phyloP scores from a whole-genome alignment of 2,888 invertebrate genomes.

The Heteromurus nitidus region DNA sequence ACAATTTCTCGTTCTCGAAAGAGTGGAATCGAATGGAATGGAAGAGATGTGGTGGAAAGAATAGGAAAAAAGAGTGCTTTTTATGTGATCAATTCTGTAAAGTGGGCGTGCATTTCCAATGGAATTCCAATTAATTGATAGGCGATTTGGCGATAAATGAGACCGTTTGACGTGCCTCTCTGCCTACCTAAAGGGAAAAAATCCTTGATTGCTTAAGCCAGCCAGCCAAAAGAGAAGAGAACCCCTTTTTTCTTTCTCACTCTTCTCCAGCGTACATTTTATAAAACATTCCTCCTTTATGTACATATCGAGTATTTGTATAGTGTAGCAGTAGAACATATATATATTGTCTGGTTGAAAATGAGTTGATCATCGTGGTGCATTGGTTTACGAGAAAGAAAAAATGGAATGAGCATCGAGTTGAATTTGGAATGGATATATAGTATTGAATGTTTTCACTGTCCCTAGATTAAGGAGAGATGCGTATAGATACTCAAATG shows the following conservation, averaged over 20 bases:
- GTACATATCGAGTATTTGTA: background rate
- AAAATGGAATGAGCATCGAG: background rate
- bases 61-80: conserved; percentile 41
- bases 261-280: background rate
- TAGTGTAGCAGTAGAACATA: background rate
- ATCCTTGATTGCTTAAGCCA: conserved; percentile 64
- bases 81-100: conserved; percentile 66
- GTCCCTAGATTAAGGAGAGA: too few species aligned
- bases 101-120: conserved; percentile 70
- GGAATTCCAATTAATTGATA: conserved; percentile 73
- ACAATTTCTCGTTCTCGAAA: background rate
- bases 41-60: conserved; percentile 7
- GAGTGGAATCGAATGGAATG: conserved; percentile 30
- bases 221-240: background rate
- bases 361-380: background rate
- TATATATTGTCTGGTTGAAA: background rate
- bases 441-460: background rate
- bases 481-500: too few species aligned
- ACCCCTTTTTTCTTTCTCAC: background rate
- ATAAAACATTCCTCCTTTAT: too few species aligned
- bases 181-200: conserved; percentile 44
- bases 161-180: conserved; percentile 69
- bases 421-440: background rate
- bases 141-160: conserved; percentile 73
- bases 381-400: background rate